These are phyloP conservation scores for Monochamus alternatus DNA, from an alignment of 2,888 invertebrate genomes.

Conservation along the genomic window DNA sequence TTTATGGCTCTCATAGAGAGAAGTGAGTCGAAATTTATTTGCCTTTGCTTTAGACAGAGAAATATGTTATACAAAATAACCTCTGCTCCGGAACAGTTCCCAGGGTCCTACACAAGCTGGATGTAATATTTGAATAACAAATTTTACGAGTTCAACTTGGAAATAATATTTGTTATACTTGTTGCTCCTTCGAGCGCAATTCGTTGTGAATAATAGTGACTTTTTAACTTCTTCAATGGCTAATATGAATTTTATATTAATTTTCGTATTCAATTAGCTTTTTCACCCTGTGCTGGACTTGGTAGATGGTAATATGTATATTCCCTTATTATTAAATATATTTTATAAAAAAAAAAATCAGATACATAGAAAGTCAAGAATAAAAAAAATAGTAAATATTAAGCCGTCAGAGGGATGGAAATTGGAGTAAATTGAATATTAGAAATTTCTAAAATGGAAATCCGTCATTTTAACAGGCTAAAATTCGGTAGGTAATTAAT, in stretches of 20 bases:
- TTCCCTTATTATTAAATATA: too few relatives aligned
- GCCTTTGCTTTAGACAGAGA: conserved; percentile 11
- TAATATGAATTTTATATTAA: background rate
- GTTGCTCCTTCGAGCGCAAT: conserved; percentile 2
- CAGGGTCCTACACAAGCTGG: conserved; percentile 8
- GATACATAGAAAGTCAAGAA: too few relatives aligned
- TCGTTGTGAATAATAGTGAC: background rate
- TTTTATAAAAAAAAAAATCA: too few relatives aligned
- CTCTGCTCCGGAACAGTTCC: background rate
- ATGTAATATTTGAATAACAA: conserved; percentile 10
- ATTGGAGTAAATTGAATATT: too few relatives aligned
- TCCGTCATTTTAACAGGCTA: too few relatives aligned
- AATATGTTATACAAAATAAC: conserved; percentile 8
- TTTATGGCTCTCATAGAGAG: conserved; percentile 1
- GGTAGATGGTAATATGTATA: too few relatives aligned
- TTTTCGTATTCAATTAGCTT: too few relatives aligned
- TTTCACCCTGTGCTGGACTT: too few relatives aligned
- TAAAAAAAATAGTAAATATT: too few relatives aligned
- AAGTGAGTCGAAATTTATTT: conserved; percentile 6
- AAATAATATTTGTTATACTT: conserved; percentile 13
- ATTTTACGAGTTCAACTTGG: conserved; percentile 3
- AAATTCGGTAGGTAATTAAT: too few relatives aligned
- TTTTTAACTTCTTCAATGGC: background rate
- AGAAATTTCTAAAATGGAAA: too few relatives aligned
- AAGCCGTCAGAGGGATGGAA: too few relatives aligned